phyloP scores from a whole-genome alignment of 2,888 invertebrate species.

The Argyresthia albistria region DNA sequence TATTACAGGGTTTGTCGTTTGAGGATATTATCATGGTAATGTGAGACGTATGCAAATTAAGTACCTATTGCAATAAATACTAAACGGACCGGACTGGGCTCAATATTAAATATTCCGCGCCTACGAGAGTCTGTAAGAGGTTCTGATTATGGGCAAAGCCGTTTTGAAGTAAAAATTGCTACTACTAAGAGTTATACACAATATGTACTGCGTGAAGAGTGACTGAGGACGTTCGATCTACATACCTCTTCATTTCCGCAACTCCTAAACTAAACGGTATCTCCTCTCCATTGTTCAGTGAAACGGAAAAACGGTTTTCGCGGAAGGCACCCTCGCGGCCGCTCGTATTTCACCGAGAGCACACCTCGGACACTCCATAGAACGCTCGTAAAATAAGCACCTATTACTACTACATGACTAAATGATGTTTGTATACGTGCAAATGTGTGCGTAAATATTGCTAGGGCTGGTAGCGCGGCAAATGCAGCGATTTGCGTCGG shows the following conservation, averaged over 20 bases:
- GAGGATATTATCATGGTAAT: slow-evolving; percentile 57
- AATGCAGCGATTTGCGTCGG: too few relatives aligned
- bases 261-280: slow-evolving; percentile 47
- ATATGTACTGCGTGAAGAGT: too few relatives aligned
- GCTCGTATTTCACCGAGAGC: slow-evolving; percentile 68
- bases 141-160: slow-evolving; percentile 1
- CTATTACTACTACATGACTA: too few relatives aligned
- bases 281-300: slow-evolving; percentile 48
- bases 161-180: too few relatives aligned
- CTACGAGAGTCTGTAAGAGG: slow-evolving; percentile 28
- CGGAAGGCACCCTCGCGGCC: slow-evolving; percentile 53
- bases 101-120: slow-evolving; percentile 22
- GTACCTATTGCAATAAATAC: slow-evolving; percentile 51
- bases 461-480: too few relatives aligned
- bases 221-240: neutral
- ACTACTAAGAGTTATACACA: too few relatives aligned
- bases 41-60: slow-evolving; percentile 53
- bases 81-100: slow-evolving; percentile 35
- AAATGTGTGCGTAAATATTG: too few relatives aligned
- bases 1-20: slow-evolving; percentile 49
- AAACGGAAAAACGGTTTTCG: slow-evolving; percentile 61
- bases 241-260: slow-evolving; percentile 16
- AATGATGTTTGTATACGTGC: too few relatives aligned
- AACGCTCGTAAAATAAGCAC: too few relatives aligned
- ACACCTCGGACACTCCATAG: too few relatives aligned